phyloP scores from a whole-genome alignment of 2,888 invertebrate species.

The Tenodera sinensis region DNA sequence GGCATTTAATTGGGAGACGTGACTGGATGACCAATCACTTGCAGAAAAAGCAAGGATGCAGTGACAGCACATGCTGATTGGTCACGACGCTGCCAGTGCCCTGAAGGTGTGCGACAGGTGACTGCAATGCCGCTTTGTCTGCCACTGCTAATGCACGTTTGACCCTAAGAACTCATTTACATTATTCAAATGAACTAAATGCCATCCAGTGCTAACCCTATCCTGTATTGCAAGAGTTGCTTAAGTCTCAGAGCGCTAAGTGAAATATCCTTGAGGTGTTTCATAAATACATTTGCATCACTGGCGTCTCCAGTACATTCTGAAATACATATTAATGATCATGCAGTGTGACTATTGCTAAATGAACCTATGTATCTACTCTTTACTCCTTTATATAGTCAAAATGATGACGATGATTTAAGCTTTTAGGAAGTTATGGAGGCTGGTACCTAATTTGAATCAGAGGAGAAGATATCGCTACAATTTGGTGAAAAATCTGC shows the following conservation, averaged over 20 bases:
- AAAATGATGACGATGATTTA: no score
- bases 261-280: not conserved
- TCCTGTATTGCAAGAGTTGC: not conserved
- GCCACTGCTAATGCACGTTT: not conserved
- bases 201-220: not conserved
- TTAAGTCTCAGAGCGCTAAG: not conserved
- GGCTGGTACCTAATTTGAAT: no score
- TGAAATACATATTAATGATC: not conserved
- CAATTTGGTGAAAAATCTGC: no score
- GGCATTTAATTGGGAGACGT: not conserved
- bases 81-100: not conserved
- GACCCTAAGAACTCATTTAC: not conserved
- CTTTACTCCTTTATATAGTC: no score
- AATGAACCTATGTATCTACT: no score
- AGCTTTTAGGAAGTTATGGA: no score
- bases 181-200: not conserved
- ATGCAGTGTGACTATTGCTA: not conserved
- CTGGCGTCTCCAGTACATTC: no score
- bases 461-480: no score
- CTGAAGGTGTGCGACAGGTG: not conserved
- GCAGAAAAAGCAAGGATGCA: not conserved
- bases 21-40: not conserved
- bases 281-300: not conserved
- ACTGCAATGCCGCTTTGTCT: not conserved
- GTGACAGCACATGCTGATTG: not conserved